Conservation (phyloP, 2,113 vertebrate genomes). For the Takifugu bimaculatus region DNA sequence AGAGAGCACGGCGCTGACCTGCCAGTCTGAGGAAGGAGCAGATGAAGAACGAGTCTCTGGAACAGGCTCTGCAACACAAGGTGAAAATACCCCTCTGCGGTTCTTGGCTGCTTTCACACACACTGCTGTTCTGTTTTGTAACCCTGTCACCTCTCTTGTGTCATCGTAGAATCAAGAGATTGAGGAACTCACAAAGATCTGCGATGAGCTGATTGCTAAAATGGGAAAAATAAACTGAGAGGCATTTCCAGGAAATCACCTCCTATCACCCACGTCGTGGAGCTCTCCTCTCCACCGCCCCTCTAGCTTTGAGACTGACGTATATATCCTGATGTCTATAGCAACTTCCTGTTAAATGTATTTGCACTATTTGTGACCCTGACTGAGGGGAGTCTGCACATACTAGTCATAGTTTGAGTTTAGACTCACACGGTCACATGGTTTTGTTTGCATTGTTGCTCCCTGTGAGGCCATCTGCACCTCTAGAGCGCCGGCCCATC, state of each 20-base stretch:
- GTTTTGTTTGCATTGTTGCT: conserved; percentile 36
- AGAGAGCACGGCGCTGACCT: conserved; percentile 84
- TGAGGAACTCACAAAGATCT: conserved; percentile 98
- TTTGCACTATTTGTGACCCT: conserved; percentile 48
- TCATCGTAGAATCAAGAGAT: conserved; percentile 91
- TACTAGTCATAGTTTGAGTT: conserved; percentile 12
- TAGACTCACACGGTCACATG: conserved; percentile 22
- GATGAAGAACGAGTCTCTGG: conserved; percentile 97
- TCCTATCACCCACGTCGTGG: conserved; percentile 9
- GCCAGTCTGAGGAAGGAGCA: conserved; percentile 92
- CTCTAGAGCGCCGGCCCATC: conserved; percentile 19
- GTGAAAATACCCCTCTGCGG: conserved; percentile 56
- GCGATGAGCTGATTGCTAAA: conserved; percentile 96
- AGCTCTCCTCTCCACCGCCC: conserved; percentile 35
- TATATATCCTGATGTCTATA: conserved; percentile 29
- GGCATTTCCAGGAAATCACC: conserved; percentile 28
- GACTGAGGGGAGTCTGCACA: conserved; percentile 21
- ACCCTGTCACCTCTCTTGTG: not conserved
- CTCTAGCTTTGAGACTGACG: conserved; percentile 39
- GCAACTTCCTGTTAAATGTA: conserved; percentile 31
- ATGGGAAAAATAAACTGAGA: conserved; percentile 85
- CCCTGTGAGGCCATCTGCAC: conserved; percentile 12
- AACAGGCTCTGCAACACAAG: conserved; percentile 92
- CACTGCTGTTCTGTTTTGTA: not conserved
- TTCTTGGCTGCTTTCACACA: too few relatives aligned